Base-by-base conservation (phyloP, 2,888 invertebrate genomes). In the Eilema sororculum region DNA sequence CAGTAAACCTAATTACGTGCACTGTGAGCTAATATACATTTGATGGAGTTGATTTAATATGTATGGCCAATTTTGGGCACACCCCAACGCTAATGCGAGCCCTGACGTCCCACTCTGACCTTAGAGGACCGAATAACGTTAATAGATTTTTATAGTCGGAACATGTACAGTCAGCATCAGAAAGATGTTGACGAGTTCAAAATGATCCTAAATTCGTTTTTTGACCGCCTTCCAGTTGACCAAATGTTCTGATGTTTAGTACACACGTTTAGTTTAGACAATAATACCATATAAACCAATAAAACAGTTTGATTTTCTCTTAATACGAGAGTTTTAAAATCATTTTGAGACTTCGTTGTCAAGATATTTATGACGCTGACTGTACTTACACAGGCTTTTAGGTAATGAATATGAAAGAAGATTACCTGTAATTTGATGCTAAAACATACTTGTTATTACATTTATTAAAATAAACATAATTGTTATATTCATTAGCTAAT, bases 41-140 rank as follows among this genome's bases (percentile, higher is more conserved):
- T 58, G 58, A 25, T 58, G 24, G 58, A 58, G 24, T 58, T 52
- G 52, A 52, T 52, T 52, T 52, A 52, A 52, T 52, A 52, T 52
- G 52, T 52, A 52, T 52, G 52, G 9, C n/a, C 16, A n/a, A n/a
- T 52, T 52, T 20, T 52, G 52, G 52, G 3, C 52, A 16, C 52
- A 52, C 52, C 52, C 20, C 20, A 3, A 52, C n/a, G 52, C 52
- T 52, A 52, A 52, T 52, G 52, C n/a, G 52, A n/a, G 20, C 46
- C 20, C 46, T 41, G 20, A 46, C 46, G 46, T 20, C 20, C 46
- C 20, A 6, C 2, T 6, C 52, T 52, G n/a, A n/a, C 52, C 52
- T 52, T n/a, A 52, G 52, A 20, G 46, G 46, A 0, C 0, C n/a
- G n/a, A 52, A 9, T 52, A n/a, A 52, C 52, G 52, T 8, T 52